Percentiles rank a stretch among this genome's conserved stretches.
Evolutionary conservation across 37 sponge, comb jelly and placozoan species (phyloP).

Genomic region (Axinella damicornis): DNA sequence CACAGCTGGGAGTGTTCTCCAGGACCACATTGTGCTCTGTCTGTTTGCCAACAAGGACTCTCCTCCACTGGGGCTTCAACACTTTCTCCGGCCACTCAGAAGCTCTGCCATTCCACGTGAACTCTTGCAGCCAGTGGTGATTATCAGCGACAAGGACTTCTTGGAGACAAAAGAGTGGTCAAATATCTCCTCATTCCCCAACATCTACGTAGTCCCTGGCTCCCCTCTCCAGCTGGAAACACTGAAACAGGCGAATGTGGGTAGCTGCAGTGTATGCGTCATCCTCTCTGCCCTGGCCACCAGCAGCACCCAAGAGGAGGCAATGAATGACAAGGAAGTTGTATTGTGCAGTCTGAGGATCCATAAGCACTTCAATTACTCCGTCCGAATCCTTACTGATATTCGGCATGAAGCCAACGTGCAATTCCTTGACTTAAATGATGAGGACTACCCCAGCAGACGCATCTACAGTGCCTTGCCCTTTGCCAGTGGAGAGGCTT

Average conservation of each 20-base stretch:
- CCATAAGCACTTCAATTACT: slow-evolving; percentile 24
- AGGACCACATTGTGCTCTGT: slow-evolving; percentile 81
- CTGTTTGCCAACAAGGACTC: slow-evolving; percentile 73
- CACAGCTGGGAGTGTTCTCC: too few species aligned
- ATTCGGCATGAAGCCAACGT: slow-evolving; percentile 69
- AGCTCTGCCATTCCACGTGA: slow-evolving; percentile 13
- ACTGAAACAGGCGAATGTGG: slow-evolving; percentile 44
- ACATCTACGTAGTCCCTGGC: slow-evolving; percentile 61
- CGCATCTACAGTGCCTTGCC: slow-evolving; percentile 49
- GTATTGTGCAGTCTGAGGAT: slow-evolving; percentile 71
- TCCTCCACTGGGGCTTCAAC: slow-evolving; percentile 54
- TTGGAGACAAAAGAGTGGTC: slow-evolving; percentile 76
- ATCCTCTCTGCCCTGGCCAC: slow-evolving; percentile 39
- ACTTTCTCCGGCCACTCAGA: slow-evolving; percentile 63
- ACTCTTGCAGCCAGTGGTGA: slow-evolving; percentile 53
- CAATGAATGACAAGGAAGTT: slow-evolving; percentile 72
- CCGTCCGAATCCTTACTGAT: slow-evolving; percentile 60
- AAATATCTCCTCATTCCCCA: slow-evolving; percentile 27
- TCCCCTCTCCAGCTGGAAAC: slow-evolving; percentile 59
- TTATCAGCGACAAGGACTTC: slow-evolving; percentile 61
- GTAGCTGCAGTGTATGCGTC: slow-evolving; percentile 57
- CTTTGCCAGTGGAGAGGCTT: slow-evolving; percentile 71
- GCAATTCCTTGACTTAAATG: slow-evolving; percentile 80
- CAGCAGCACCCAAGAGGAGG: slow-evolving; percentile 20
- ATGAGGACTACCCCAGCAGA: slow-evolving; percentile 62